Evolutionary conservation across 2,888 invertebrate species (phyloP).

Genomic region (Apamea sordens): DNA sequence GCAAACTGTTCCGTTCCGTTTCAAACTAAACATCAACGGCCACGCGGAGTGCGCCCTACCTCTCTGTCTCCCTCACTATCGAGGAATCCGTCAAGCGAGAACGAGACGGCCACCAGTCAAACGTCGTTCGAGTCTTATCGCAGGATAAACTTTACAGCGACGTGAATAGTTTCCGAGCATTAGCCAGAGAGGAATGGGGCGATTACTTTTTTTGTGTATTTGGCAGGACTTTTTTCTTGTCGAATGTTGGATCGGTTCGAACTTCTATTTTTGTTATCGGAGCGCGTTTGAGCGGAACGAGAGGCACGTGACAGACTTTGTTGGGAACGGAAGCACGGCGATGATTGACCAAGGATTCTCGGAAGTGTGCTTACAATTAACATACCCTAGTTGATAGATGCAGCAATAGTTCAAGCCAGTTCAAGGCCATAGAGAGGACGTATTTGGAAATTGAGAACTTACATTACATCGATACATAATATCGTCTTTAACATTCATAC

Average conservation of each 20-base stretch:
- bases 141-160: conserved; percentile 87
- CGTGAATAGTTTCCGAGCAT: conserved; percentile 87
- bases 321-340: conserved; percentile 74
- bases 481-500: conserved; percentile 35
- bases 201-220: conserved; percentile 86
- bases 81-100: conserved; percentile 75
- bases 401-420: conserved; percentile 65
- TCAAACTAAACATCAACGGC: conserved; percentile 86
- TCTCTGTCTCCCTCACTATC: conserved; percentile 85
- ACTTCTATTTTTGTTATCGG: conserved; percentile 84
- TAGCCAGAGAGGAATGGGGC: conserved; percentile 86
- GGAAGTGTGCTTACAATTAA: conserved; percentile 76
- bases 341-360: conserved; percentile 77
- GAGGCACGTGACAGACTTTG: conserved; percentile 73
- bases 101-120: conserved; percentile 79
- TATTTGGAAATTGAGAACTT: conserved; percentile 25
- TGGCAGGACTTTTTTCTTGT: conserved; percentile 86
- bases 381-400: conserved; percentile 63
- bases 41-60: conserved; percentile 87
- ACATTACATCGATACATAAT: conserved; percentile 29
- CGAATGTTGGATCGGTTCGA: conserved; percentile 78
- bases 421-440: conserved; percentile 68
- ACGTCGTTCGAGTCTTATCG: conserved; percentile 84
- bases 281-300: conserved; percentile 74
- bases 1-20: conserved; percentile 88